These are phyloP conservation scores for Hippasteria phrygiana DNA, from an alignment of 53 echinoderm and acorn worm genomes.

Conservation along the genomic window DNA sequence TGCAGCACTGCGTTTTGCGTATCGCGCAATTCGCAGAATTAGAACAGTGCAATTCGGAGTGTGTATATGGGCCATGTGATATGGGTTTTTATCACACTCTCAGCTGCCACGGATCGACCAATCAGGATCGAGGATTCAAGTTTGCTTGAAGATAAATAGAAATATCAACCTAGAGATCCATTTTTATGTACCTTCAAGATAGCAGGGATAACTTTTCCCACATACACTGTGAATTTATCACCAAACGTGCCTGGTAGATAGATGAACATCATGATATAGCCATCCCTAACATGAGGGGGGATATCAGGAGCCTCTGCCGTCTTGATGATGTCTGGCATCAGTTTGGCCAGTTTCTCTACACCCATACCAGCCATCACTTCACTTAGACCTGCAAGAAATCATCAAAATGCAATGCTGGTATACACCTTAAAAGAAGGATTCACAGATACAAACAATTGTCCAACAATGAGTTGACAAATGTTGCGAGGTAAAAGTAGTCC, in stretches of 20 bases:
- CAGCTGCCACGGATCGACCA: too few relatives aligned
- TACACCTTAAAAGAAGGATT: background rate
- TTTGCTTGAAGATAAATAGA: too few relatives aligned
- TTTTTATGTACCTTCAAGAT: constrained; percentile 74
- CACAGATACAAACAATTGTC: too few relatives aligned
- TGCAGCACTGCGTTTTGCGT: too few relatives aligned
- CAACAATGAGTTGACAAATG: too few relatives aligned
- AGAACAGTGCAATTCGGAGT: too few relatives aligned
- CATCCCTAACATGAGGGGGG: constrained; percentile 91
- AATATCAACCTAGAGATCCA: background rate
- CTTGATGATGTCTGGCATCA: constrained; percentile 98
- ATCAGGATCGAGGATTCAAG: too few relatives aligned
- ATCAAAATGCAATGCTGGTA: background rate
- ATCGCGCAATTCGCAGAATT: too few relatives aligned
- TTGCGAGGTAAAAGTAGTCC: too few relatives aligned
- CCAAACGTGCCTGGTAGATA: constrained; percentile 99
- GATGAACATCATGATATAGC: constrained; percentile 99
- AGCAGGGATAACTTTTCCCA: constrained; percentile 88
- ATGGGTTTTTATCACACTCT: too few relatives aligned
- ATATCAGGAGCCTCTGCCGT: constrained; percentile 96
- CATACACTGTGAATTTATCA: constrained; percentile 86
- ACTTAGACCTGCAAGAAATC: constrained; percentile 83
- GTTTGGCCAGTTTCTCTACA: constrained; percentile 85
- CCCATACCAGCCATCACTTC: constrained; percentile 99
- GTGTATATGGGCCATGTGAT: too few relatives aligned